These are phyloP conservation scores for Sebastes trivittatus DNA, from an alignment of 2,797 vertebrate genomes.

Conservation along the genomic window DNA sequence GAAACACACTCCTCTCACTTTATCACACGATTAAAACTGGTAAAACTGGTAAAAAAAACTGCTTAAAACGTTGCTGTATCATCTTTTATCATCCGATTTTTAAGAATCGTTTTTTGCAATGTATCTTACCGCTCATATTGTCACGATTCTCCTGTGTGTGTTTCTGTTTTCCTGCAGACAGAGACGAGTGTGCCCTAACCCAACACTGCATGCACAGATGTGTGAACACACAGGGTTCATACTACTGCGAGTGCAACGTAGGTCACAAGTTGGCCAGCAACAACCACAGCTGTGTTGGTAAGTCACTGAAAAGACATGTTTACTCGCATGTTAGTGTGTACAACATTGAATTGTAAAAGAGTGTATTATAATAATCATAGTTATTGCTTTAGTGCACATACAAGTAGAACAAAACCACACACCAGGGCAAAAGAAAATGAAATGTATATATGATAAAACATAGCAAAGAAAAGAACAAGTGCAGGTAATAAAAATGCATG, in stretches of 20 bases:
- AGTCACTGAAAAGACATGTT: constrained; percentile 66
- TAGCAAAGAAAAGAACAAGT: background rate
- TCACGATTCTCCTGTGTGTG: background rate
- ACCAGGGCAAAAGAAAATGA: background rate
- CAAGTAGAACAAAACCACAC: background rate
- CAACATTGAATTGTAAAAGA: background rate
- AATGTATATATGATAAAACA: background rate
- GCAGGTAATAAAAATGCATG: background rate
- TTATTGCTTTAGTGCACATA: background rate
- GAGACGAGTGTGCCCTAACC: constrained; percentile 89
- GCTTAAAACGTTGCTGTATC: background rate
- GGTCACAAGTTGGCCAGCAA: constrained; percentile 94
- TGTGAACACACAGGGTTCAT: constrained; percentile 92
- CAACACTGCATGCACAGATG: constrained; percentile 95
- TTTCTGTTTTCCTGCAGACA: constrained; percentile 79
- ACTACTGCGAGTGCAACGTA: constrained; percentile 92
- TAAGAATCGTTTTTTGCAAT: background rate
- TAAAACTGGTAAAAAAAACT: background rate
- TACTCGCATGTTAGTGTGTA: background rate
- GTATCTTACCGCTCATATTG: background rate
- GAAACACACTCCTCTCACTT: background rate
- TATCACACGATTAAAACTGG: background rate
- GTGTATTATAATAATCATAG: background rate
- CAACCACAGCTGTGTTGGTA: constrained; percentile 96
- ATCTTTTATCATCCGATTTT: background rate